Evolutionary conservation across 2,797 vertebrate species (phyloP), one percentile per base, ranked within the genome.

Genomic region (Ataeniobius toweri): DNA sequence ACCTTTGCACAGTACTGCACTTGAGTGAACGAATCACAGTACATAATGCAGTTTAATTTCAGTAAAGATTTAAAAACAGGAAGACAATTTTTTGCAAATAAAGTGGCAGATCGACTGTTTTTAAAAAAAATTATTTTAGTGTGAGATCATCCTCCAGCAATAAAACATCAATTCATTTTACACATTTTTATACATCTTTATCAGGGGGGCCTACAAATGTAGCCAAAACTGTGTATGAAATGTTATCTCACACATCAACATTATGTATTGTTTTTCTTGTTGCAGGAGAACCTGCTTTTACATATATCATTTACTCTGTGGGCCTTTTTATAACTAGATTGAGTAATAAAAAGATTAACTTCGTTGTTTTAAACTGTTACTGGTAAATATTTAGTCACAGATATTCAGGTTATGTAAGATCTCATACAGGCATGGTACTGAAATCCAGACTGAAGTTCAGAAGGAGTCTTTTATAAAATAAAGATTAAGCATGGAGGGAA

Each of bases 391-490:
- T 75, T 26, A 75, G 48, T 48, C 41, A 48, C 13, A 58, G 5
- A 44, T 28, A 58, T 44, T 56, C 22, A 26, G 41, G 41, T 69
- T 69, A 69, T 26, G 56, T 73, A 56, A 73, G 9, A 73, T 13
- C 10, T 73, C 16, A 65, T 36, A 36, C 22, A 75, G 59, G 14
- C n/a, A 59, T 10, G 10, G 8, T 31, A 48, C 63, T 68, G 50
- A 76, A 76, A 76, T 68, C 4, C 24, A 55, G 41, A 18, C 9
- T 63, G 73, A 10, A 28, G 74, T 24, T 75, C 48, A 41, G 67
- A n/a, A 28, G 20, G 41, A 36, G 55, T 13, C 5, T 75, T 31
- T 50, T 24, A 7, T n/a, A 12, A 31, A 69, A 56, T 24, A 31
- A 71, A 77, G 2, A 51, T 31, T 22, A 2, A 55, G 31, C n/a